Percentiles rank a stretch among this genome's conserved stretches.
Evolutionary conservation across 1,140 invertebrate species (phyloP).

Genomic region (Drosophila setifemur): DNA sequence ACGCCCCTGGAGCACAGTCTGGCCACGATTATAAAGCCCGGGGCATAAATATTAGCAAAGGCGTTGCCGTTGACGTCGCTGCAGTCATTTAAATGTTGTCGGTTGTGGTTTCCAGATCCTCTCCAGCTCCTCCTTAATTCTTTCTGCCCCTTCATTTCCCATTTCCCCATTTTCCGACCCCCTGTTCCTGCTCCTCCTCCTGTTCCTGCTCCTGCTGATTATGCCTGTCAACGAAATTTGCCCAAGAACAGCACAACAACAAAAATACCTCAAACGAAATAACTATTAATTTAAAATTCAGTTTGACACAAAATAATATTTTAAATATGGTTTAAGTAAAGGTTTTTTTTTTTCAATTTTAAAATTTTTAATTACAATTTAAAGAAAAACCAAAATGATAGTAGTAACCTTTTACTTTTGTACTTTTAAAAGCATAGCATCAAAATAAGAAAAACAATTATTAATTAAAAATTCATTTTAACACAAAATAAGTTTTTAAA

Average conservation of each 20-base stretch:
- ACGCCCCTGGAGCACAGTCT: constrained; percentile 2
- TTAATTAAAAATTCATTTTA: background rate
- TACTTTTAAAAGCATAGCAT: background rate
- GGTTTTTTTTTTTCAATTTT: too few relatives aligned
- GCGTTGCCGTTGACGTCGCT: constrained; percentile 64
- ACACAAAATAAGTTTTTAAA: too few relatives aligned
- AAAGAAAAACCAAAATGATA: too few relatives aligned
- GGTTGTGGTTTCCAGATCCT: constrained; percentile 29
- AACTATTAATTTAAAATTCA: background rate
- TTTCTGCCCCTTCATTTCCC: background rate
- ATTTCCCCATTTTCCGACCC: background rate
- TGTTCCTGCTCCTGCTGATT: constrained; percentile 11
- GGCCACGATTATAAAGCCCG: constrained; percentile 49
- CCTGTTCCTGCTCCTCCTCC: background rate
- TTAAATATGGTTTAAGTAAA: too few relatives aligned
- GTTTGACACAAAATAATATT: too few relatives aligned
- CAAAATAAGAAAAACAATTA: background rate
- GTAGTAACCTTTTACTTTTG: too few relatives aligned
- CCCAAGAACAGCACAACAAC: background rate
- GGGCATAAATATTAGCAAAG: constrained; percentile 76
- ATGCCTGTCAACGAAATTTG: constrained; percentile 58
- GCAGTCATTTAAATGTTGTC: constrained; percentile 75
- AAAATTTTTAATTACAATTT: too few relatives aligned
- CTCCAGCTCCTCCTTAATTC: background rate
- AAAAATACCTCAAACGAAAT: background rate